phyloP scores from a whole-genome alignment of 2,113 vertebrate genomes.

The Eudorcas thomsonii region DNA sequence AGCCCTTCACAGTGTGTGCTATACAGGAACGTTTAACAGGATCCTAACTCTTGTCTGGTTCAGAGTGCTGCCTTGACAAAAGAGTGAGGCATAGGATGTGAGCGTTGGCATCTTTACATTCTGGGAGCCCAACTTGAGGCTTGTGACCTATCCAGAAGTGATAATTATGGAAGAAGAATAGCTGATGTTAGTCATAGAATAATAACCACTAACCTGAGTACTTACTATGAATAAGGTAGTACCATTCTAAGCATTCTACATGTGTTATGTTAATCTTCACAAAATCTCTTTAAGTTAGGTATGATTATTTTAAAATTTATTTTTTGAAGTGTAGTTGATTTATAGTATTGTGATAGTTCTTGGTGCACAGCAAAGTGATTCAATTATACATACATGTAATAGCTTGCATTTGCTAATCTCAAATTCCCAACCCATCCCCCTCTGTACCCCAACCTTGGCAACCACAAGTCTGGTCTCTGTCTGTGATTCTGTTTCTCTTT shows the following conservation, averaged over 20 bases:
- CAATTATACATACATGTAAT: not conserved
- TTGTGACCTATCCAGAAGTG: not conserved
- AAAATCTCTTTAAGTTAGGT: not conserved
- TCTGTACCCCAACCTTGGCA: not conserved
- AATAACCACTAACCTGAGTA: not conserved
- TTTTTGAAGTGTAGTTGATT: not conserved
- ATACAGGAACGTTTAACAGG: not conserved
- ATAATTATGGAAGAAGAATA: not conserved
- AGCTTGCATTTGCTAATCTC: not conserved
- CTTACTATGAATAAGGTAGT: not conserved
- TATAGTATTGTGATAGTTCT: not conserved
- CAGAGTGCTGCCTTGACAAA: not conserved
- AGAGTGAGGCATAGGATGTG: not conserved
- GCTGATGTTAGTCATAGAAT: not conserved
- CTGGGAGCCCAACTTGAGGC: not conserved
- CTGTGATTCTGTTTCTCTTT: not conserved
- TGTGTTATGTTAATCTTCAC: not conserved
- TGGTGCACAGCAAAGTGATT: not conserved
- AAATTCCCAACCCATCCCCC: not conserved
- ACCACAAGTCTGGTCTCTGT: not conserved
- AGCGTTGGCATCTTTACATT: fast-evolving
- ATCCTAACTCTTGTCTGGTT: not conserved
- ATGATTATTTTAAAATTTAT: not conserved
- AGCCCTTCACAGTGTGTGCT: not conserved
- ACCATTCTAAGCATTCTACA: not conserved